phyloP scores from a whole-genome alignment of 2,888 invertebrate genomes.

The Augochlorella aurata region DNA sequence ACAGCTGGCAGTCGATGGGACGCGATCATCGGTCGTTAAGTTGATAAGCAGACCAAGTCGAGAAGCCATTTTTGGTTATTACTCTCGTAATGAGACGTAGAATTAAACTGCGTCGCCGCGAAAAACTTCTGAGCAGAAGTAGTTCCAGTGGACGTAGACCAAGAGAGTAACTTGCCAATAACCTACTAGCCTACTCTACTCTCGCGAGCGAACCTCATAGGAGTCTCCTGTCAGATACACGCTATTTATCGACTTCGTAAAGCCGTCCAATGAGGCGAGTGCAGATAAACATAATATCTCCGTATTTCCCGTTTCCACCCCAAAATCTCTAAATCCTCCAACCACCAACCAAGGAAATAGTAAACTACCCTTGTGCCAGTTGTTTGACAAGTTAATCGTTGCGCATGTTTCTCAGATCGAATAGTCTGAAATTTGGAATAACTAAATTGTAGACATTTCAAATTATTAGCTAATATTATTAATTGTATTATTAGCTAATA shows the following conservation, averaged over 20 bases:
- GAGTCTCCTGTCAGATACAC: background rate
- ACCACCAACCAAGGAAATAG: too few species aligned
- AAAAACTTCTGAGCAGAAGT: background rate
- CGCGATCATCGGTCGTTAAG: background rate
- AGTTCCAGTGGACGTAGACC: background rate
- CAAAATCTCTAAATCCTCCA: too few species aligned
- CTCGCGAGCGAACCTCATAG: background rate
- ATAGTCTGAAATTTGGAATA: too few species aligned
- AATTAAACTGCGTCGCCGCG: background rate
- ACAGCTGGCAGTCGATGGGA: background rate
- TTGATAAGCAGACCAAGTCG: background rate
- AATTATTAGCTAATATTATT: too few species aligned
- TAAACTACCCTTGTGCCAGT: too few species aligned
- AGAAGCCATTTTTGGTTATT: background rate
- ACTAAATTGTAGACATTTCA: too few species aligned
- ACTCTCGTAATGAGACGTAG: background rate
- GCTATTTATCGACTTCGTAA: background rate
- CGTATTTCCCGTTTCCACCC: background rate
- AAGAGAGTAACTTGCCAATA: background rate
- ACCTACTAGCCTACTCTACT: slow-evolving; percentile 2
- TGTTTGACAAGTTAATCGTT: too few species aligned
- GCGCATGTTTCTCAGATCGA: too few species aligned
- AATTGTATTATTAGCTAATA: too few species aligned
- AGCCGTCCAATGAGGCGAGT: background rate
- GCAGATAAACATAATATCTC: background rate